Evolutionary conservation across 2,888 invertebrate genomes (phyloP).

Genomic region (Leucoptera coffeella): DNA sequence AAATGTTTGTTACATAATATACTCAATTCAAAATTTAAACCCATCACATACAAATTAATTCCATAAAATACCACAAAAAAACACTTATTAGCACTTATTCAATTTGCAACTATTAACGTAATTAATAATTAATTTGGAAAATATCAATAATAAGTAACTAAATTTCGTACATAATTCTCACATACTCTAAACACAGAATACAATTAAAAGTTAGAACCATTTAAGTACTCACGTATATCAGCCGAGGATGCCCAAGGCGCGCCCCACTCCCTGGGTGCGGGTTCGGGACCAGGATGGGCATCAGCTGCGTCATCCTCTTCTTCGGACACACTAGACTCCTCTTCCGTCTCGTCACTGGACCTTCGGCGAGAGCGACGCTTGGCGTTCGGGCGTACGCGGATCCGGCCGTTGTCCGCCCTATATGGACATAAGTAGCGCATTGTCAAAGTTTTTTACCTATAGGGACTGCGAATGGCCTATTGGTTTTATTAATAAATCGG

Average conservation of each 20-base stretch:
- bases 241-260: slow-evolving; percentile 47
- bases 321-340: slow-evolving; percentile 29
- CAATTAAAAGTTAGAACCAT: too few species aligned
- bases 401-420: slow-evolving; percentile 28
- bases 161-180: too few species aligned
- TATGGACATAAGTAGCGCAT: too few species aligned
- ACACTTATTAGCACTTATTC: too few species aligned
- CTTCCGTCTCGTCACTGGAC: slow-evolving; percentile 43
- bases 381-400: slow-evolving; percentile 17
- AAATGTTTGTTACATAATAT: too few species aligned
- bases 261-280: slow-evolving; percentile 46
- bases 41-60: too few species aligned
- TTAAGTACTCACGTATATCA: slow-evolving; percentile 29
- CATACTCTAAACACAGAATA: too few species aligned
- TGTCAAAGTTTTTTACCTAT: too few species aligned
- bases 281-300: slow-evolving; percentile 26
- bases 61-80: too few species aligned
- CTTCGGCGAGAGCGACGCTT: slow-evolving; percentile 31
- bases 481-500: too few species aligned
- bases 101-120: slow-evolving; percentile 1
- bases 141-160: background rate
- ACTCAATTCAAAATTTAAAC: too few species aligned
- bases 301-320: slow-evolving; percentile 37
- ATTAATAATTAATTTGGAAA: background rate
- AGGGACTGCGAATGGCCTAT: too few species aligned